Base-by-base conservation (phyloP, 2,797 vertebrate species). In the Platyrinchus mystaceus region DNA sequence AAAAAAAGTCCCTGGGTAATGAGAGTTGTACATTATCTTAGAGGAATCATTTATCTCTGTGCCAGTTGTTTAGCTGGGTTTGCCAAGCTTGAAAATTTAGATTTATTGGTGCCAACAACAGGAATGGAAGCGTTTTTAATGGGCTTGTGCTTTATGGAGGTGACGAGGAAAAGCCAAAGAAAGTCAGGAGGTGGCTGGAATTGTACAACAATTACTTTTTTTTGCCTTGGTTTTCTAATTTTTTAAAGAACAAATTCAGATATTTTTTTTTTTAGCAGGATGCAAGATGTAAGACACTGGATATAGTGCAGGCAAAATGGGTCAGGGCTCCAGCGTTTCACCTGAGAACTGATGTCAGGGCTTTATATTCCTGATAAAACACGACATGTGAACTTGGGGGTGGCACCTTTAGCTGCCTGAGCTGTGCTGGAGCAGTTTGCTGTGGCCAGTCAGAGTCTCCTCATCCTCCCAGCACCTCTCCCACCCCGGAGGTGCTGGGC, bases 21-120 rank as follows among this genome's bases (percentile, higher is more conserved):
- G 95, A 93, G 86, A 68, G 50, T 77, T 95, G 94, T 94, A 90
- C 78, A 13, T 97, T 98, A 95, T 96, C 87, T 67, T 20, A 24
- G 87, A 95, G 78, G 87, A 97, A 97, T 97, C 97, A 97, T 98
- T 97, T 97, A 97, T 98, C 97, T 98, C 97, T 66, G 47, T 93
- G 97, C 97, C 96, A 95, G 86, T 96, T 95, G 93, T 96, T 97
- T 97, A 97, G 85, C 88, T 49, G 73, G 58, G 87, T 94, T 97
- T 97, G 95, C 97, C 95, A 95, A 89, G 97, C 96, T 97, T 94
- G 97, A 97, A 98, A 97, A 98, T 97, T 97, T 96, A 98, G 97
- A 98, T 98, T 98, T 97, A 98, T 97, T 96, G 95, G 89, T 96
- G 95, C 96, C 97, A 97, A 83, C 97, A 97, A 92, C 90, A 89